phyloP scores from a whole-genome alignment of 2,888 invertebrate genomes.

The Apodemia mormo region DNA sequence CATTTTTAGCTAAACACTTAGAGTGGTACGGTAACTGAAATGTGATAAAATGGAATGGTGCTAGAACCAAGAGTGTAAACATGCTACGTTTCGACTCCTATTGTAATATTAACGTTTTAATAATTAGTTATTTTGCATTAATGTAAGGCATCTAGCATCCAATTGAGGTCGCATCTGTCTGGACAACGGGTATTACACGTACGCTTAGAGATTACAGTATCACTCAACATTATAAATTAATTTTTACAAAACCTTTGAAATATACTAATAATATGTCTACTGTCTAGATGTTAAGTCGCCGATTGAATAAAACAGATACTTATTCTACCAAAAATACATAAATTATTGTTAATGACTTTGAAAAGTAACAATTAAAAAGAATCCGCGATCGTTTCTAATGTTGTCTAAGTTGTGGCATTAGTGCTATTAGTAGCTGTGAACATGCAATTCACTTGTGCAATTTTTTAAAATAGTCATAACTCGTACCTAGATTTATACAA shows the following conservation, averaged over 20 bases:
- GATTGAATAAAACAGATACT: slow-evolving; percentile 65
- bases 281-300: slow-evolving; percentile 69
- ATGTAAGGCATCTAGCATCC: slow-evolving; percentile 79
- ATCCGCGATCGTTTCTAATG: slow-evolving; percentile 61
- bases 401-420: slow-evolving; percentile 59
- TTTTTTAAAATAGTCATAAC: slow-evolving; percentile 80
- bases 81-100: slow-evolving; percentile 82
- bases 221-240: slow-evolving; percentile 75
- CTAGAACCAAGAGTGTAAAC: slow-evolving; percentile 82
- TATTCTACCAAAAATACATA: slow-evolving; percentile 65
- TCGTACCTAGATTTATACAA: slow-evolving; percentile 79
- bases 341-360: slow-evolving; percentile 51
- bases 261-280: slow-evolving; percentile 75
- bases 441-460: slow-evolving; percentile 81
- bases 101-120: slow-evolving; percentile 77
- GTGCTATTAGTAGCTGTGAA: slow-evolving; percentile 77
- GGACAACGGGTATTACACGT: slow-evolving; percentile 60
- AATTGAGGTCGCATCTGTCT: slow-evolving; percentile 68
- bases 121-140: slow-evolving; percentile 76
- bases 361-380: slow-evolving; percentile 55
- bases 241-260: slow-evolving; percentile 72
- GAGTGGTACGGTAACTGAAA: slow-evolving; percentile 83
- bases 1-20: slow-evolving; percentile 82
- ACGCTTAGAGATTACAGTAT: slow-evolving; percentile 78
- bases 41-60: slow-evolving; percentile 83